Conservation (phyloP, 2,113 vertebrate species). For the Callithrix jacchus region DNA sequence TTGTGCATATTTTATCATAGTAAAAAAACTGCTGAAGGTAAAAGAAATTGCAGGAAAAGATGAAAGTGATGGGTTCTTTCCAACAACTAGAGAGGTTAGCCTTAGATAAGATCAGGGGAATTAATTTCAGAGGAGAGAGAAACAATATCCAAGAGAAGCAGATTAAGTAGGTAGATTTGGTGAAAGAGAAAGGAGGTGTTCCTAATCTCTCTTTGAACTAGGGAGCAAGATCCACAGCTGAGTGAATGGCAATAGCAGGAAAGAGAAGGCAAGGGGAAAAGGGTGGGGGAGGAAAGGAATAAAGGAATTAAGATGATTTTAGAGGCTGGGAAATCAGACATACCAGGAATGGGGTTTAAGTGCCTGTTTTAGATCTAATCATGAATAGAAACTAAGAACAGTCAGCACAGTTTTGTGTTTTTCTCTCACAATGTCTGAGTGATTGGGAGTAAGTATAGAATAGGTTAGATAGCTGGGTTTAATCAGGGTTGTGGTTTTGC, state of each 20-base stretch:
- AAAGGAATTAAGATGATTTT: background rate
- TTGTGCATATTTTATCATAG: background rate
- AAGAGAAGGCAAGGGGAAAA: background rate
- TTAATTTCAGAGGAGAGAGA: background rate
- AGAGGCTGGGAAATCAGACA: background rate
- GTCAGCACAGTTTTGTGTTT: background rate
- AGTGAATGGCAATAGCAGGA: background rate
- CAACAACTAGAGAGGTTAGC: background rate
- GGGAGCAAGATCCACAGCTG: background rate
- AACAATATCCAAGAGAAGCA: background rate
- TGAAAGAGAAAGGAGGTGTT: background rate
- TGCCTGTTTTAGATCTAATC: background rate
- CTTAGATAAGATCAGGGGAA: background rate
- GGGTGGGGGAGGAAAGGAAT: too few relatives aligned
- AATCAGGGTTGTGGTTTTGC: background rate
- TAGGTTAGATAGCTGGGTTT: background rate
- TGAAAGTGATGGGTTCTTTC: background rate
- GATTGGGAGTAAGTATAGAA: background rate
- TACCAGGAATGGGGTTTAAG: background rate
- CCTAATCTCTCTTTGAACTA: background rate
- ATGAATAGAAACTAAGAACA: background rate
- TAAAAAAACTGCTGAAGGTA: slow-evolving; percentile 4
- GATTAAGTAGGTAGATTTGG: background rate
- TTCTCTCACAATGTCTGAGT: background rate
- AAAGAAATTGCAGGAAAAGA: background rate